These are phyloP conservation scores for Aleiodes alternator DNA, from an alignment of 2,888 invertebrate genomes.

Conservation along the genomic window DNA sequence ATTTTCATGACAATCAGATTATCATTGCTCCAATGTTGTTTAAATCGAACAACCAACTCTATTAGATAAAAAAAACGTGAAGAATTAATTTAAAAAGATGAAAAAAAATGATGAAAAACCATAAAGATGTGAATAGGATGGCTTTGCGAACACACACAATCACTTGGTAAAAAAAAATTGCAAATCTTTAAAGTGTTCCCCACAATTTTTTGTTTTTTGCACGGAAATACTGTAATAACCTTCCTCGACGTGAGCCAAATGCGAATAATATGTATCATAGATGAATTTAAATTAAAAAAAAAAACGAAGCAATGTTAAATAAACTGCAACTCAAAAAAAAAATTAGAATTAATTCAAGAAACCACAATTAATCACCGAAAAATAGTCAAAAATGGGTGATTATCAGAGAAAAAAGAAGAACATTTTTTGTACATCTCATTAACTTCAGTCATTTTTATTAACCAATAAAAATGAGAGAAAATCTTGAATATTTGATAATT, in stretches of 20 bases:
- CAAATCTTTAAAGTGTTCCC: conserved; percentile 7
- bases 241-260: conserved; percentile 32
- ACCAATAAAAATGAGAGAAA: no score
- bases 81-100: conserved; percentile 14
- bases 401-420: neutral
- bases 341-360: conserved; percentile 22
- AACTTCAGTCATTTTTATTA: neutral
- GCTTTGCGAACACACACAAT: conserved; percentile 9
- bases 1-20: conserved; percentile 75
- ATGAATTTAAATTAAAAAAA: conserved; percentile 37
- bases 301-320: conserved; percentile 18
- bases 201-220: conserved; percentile 19
- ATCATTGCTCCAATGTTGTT: conserved; percentile 66
- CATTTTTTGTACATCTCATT: conserved; percentile 21
- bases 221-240: neutral
- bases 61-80: neutral
- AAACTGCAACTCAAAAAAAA: conserved; percentile 37
- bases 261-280: conserved; percentile 32
- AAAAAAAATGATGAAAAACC: conserved; percentile 31
- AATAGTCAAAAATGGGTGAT: neutral
- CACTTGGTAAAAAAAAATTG: conserved; percentile 31
- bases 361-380: neutral
- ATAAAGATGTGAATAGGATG: conserved; percentile 33
- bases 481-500: no score
- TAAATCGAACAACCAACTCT: neutral